Evolutionary conservation across 2,888 invertebrate species (phyloP), one percentile per base, ranked within the genome.

Genomic region (Steromphala cineraria): DNA sequence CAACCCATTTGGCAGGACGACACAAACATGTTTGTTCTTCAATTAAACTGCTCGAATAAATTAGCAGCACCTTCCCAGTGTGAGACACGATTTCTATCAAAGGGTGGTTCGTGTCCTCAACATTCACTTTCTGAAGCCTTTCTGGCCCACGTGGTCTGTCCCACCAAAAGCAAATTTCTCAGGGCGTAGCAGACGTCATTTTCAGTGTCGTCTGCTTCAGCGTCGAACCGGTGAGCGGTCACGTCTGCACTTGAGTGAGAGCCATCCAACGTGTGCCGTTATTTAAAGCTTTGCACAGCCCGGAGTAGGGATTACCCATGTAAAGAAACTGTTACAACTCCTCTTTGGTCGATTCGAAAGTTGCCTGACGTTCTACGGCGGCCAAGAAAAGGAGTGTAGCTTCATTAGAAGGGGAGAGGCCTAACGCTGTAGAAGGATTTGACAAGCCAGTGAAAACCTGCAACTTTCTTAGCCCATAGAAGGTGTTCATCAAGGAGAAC

Each of bases 161-260:
- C 71, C 71, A 36, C 71, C 71, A 71, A 71, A 71, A 71, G 71
- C 71, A 71, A 71, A 71, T 71, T 71, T 71, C 71, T 71, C 71
- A 71, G 71, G 71, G 71, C 71, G 71, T 71, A 71, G 71, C 71
- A 71, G 71, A 71, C 71, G 71, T 71, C 71, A 71, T 71, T 71
- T 71, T 71, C 31, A 71, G 71, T 71, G 71, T 71, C 71, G 71
- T 71, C 71, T 71, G 71, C 71, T 71, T 13, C 17, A 40, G 71
- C 71, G 36, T 71, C 71, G 71, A 71, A 71, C 28, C 36, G 8
- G 17, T 19, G 71, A 28, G 36, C 71, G 28, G 71, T 71, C 71
- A 71, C 71, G 71, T 71, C 71, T 71, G 71, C 71, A 71, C 71
- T 71, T 71, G 71, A 40, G 28, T 71, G 71, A 71, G 71, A 71